phyloP scores from a whole-genome alignment of 2,113 vertebrate species.

The Orientallactaga bullata region DNA sequence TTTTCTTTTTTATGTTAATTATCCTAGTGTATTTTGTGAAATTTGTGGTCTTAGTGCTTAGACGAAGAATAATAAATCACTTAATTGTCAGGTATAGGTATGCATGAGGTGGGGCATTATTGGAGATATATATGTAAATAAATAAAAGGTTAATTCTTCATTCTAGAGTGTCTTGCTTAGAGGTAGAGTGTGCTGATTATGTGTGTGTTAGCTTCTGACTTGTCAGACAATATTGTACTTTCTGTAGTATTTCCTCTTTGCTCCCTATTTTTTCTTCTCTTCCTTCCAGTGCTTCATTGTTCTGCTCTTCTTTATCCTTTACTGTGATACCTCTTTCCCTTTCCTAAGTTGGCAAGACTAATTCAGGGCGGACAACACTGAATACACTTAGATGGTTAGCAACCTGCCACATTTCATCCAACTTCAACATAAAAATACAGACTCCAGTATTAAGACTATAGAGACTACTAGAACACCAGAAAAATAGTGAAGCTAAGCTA shows the following conservation, averaged over 20 bases:
- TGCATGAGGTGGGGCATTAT: neutral
- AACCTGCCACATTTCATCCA: neutral
- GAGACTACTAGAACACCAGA: neutral
- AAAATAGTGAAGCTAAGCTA: slow-evolving; percentile 48
- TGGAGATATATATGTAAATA: neutral
- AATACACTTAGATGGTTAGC: neutral
- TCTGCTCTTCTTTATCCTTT: neutral
- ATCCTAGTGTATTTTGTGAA: neutral
- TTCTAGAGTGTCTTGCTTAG: neutral
- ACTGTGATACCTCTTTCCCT: neutral
- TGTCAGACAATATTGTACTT: neutral
- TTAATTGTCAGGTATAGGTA: neutral
- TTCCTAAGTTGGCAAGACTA: neutral
- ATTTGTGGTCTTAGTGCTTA: slow-evolving; percentile 8
- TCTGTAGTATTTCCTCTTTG: neutral
- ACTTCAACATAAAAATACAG: neutral
- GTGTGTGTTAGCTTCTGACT: neutral
- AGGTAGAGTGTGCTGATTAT: neutral
- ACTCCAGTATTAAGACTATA: neutral
- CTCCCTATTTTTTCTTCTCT: no score
- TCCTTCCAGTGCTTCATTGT: neutral
- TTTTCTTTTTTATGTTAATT: neutral
- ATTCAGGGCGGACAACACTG: neutral
- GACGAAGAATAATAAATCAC: neutral
- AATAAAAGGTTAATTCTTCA: slow-evolving; percentile 5